These are phyloP conservation scores for Dendrolimus pini DNA, from an alignment of 2,888 invertebrate species.

Conservation along the genomic window DNA sequence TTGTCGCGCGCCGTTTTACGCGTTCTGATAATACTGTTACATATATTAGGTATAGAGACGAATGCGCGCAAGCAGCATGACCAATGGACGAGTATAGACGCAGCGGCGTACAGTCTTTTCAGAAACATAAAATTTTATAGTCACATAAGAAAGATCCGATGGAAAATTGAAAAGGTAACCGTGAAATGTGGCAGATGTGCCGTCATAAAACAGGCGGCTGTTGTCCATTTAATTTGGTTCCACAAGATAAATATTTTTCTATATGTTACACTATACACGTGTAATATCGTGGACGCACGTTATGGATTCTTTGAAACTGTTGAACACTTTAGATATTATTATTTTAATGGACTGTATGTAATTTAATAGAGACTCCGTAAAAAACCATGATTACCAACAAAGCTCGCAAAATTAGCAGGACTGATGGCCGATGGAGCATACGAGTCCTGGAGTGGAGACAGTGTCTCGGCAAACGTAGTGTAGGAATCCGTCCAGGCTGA, in stretches of 20 bases:
- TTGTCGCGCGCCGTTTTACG: too few relatives aligned
- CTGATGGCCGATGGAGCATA: too few relatives aligned
- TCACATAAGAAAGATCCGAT: conserved; percentile 49
- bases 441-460: too few relatives aligned
- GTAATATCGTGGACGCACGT: neutral
- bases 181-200: conserved; percentile 68
- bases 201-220: conserved; percentile 28
- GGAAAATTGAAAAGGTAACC: conserved; percentile 68
- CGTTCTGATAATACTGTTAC: too few relatives aligned
- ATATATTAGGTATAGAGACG: neutral
- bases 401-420: too few relatives aligned
- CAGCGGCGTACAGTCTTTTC: conserved; percentile 43
- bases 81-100: conserved; percentile 53
- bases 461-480: too few relatives aligned
- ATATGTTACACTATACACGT: neutral
- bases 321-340: too few relatives aligned
- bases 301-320: too few relatives aligned
- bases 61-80: conserved; percentile 47
- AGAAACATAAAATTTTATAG: conserved; percentile 65
- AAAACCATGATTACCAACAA: too few relatives aligned
- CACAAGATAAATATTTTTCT: neutral
- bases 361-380: too few relatives aligned
- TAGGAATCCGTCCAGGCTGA: too few relatives aligned
- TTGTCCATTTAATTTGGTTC: conserved; percentile 1
- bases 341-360: too few relatives aligned